A percentile compares a stretch with the other conserved stretches of the same genome.
phyloP scores from a whole-genome alignment of 2,797 vertebrate species.

The Thunnus albacares region DNA sequence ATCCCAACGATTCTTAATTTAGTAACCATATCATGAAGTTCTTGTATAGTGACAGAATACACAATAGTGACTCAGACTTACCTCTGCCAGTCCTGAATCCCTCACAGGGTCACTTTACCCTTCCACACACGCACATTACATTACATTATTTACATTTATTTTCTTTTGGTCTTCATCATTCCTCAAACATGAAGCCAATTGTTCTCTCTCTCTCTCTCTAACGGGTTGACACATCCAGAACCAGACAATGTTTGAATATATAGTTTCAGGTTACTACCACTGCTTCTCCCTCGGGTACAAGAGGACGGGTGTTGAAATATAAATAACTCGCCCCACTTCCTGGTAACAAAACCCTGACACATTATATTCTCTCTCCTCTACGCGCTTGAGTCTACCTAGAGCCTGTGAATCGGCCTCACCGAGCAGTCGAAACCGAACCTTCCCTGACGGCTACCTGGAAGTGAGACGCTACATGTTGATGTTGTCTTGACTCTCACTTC shows the following conservation, averaged over 20 bases:
- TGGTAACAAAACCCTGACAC: slow-evolving; percentile 84
- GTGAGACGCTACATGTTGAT: slow-evolving; percentile 51
- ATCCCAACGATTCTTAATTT: not conserved
- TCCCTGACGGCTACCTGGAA: slow-evolving; percentile 57
- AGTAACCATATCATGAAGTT: not conserved
- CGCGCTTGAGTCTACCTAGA: slow-evolving; percentile 54
- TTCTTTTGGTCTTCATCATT: slow-evolving; percentile 24
- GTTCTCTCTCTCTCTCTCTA: slow-evolving; percentile 15
- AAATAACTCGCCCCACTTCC: slow-evolving; percentile 88
- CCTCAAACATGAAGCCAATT: slow-evolving; percentile 20
- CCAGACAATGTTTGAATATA: slow-evolving; percentile 73
- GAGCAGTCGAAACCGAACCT: slow-evolving; percentile 13
- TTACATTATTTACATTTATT: slow-evolving; percentile 45
- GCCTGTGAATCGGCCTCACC: slow-evolving; percentile 34
- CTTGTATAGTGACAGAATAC: not conserved
- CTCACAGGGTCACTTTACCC: slow-evolving; percentile 49
- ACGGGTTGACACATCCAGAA: slow-evolving; percentile 36
- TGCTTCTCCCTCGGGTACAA: slow-evolving; percentile 60
- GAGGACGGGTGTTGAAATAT: slow-evolving; percentile 86
- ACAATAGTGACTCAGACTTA: slow-evolving; percentile 62
- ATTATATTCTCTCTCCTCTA: slow-evolving; percentile 72
- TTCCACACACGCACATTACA: slow-evolving; percentile 6
- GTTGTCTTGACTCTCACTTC: slow-evolving; percentile 60
- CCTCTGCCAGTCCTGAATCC: slow-evolving; percentile 55
- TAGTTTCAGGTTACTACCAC: slow-evolving; percentile 82